These are phyloP conservation scores for Ips nitidus DNA, from an alignment of 1,140 invertebrate species.

Conservation along the genomic window DNA sequence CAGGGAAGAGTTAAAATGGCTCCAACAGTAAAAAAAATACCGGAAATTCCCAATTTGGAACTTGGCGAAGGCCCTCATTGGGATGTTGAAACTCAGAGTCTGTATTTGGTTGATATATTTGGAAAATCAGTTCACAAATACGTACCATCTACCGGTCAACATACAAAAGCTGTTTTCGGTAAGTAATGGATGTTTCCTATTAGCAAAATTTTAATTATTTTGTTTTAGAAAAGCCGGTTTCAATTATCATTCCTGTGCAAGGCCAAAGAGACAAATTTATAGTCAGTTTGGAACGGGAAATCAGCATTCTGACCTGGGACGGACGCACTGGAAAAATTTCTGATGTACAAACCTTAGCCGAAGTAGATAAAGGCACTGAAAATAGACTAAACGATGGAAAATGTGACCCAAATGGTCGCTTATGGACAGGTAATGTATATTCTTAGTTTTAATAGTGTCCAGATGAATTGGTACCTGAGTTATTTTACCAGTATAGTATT, in stretches of 20 bases:
- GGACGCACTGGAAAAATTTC: constrained; percentile 49
- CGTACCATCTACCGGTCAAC: constrained; percentile 41
- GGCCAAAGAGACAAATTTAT: constrained; percentile 63
- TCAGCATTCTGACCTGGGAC: constrained; percentile 69
- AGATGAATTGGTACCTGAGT: not conserved
- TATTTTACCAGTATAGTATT: not conserved
- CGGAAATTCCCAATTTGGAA: constrained; percentile 38
- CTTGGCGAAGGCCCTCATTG: constrained; percentile 70
- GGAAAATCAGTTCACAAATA: constrained; percentile 55
- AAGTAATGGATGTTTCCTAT: not conserved
- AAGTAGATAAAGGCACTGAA: constrained; percentile 37
- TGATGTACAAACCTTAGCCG: constrained; percentile 41
- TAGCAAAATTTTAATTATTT: not conserved
- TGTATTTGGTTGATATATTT: constrained; percentile 70
- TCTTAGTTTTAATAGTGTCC: not conserved
- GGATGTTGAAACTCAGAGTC: constrained; percentile 60
- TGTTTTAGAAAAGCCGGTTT: constrained; percentile 48
- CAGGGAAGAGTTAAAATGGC: constrained; percentile 25
- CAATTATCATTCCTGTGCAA: constrained; percentile 65
- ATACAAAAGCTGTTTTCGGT: constrained; percentile 43
- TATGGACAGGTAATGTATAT: constrained; percentile 58
- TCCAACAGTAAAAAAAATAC: constrained; percentile 39
- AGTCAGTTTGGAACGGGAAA: constrained; percentile 60
- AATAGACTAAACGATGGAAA: constrained; percentile 87
- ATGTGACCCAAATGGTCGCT: constrained; percentile 73